These are phyloP conservation scores for Drosophila limbata DNA, from an alignment of 2,888 invertebrate species.

Conservation along the genomic window DNA sequence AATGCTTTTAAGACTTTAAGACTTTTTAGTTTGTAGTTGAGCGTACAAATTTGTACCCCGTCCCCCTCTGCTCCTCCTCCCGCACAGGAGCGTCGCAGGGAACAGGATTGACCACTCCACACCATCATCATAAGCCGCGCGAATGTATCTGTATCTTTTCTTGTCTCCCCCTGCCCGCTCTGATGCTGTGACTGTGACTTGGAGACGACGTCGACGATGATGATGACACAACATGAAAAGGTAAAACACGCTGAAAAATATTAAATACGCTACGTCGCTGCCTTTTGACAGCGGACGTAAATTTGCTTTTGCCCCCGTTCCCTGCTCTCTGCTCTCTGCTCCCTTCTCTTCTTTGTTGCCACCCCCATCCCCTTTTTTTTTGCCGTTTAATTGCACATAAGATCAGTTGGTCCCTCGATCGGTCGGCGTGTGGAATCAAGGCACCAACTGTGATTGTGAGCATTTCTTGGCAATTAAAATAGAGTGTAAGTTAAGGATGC, in stretches of 20 bases:
- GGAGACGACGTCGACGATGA: conserved; percentile 77
- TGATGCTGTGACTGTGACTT: conserved; percentile 11
- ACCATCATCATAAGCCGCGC: conserved; percentile 13
- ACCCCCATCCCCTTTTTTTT: conserved; percentile 4
- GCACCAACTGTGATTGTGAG: conserved; percentile 58
- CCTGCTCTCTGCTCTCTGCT: background rate
- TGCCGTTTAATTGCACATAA: conserved; percentile 76
- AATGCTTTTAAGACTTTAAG: conserved; percentile 82
- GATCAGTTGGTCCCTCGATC: conserved; percentile 43
- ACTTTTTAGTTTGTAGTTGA: conserved; percentile 78
- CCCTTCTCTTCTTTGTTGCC: background rate
- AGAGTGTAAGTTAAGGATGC: conserved; percentile 82
- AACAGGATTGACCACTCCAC: conserved; percentile 69
- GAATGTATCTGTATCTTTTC: conserved; percentile 48
- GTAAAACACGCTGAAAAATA: conserved; percentile 84
- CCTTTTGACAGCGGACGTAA: conserved; percentile 84
- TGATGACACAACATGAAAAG: conserved; percentile 84
- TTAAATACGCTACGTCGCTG: conserved; percentile 83
- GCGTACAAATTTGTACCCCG: conserved; percentile 73
- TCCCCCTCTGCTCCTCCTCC: background rate
- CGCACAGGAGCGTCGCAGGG: conserved; percentile 43
- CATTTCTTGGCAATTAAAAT: conserved; percentile 83
- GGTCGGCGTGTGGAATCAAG: conserved; percentile 38
- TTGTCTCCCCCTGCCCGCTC: conserved; percentile 17
- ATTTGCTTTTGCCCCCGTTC: conserved; percentile 76